Percentiles rank a stretch among this genome's conserved stretches.
Conservation (phyloP, 2,113 vertebrate species). For the Dryoscopus gambensis region DNA sequence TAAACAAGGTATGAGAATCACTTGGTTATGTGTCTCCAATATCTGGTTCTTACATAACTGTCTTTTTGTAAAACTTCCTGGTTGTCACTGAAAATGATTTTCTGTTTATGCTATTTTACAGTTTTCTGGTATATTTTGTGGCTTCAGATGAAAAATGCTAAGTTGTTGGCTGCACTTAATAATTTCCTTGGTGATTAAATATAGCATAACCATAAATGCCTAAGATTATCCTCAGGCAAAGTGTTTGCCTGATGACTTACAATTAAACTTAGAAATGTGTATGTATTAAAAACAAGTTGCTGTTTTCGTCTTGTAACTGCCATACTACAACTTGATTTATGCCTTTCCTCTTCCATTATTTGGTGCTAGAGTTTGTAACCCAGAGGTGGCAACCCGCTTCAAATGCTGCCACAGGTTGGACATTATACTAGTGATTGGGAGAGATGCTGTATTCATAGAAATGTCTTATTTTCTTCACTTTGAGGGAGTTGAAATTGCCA, state of each 20-base stretch:
- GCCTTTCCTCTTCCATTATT: not conserved
- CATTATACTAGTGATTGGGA: not conserved
- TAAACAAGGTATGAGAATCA: not conserved
- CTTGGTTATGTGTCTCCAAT: not conserved
- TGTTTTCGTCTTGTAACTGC: not conserved
- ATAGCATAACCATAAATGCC: not conserved
- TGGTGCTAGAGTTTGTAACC: not conserved
- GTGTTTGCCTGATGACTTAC: not conserved
- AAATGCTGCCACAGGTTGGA: not conserved
- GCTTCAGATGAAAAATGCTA: not conserved
- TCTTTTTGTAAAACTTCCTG: not conserved
- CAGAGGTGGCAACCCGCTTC: not conserved
- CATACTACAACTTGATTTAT: not conserved
- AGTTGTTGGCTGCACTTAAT: not conserved
- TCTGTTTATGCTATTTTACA: not conserved
- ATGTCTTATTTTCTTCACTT: not conserved
- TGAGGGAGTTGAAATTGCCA: not conserved
- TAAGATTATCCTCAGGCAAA: not conserved
- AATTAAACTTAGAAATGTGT: not conserved
- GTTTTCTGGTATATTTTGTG: not conserved
- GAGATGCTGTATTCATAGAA: not conserved
- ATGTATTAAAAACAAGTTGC: not conserved
- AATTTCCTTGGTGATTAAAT: conserved; percentile 12
- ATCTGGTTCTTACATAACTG: not conserved
- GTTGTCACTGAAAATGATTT: not conserved